Evolutionary conservation across 2,797 vertebrate genomes (phyloP), one percentile per base, ranked within the genome.

Genomic region (Adrianichthys oophorus): DNA sequence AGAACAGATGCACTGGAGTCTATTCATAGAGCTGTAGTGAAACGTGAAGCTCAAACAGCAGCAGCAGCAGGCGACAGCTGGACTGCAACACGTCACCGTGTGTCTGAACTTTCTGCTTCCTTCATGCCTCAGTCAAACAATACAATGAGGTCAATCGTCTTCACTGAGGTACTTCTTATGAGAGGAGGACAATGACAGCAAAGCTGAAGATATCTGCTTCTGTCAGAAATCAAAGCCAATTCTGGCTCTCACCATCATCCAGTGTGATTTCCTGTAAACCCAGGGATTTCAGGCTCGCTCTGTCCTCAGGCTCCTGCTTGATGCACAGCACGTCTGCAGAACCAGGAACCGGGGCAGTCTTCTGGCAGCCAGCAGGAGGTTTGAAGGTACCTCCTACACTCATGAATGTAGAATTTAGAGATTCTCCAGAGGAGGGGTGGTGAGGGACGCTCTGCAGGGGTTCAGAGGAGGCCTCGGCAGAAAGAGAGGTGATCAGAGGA

Each of bases 201-300:
- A 26, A 26, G 26, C 26, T 26, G 26, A 26, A 26, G 5, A 7
- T 7, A 2, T 7, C 26, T 7, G 26, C 10, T 2, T 12, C 8
- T 32, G 32, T 13, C 3, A 4, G 12, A 37, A 37, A 12, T 13
- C 10, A 37, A 37, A 37, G 32, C 32, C 10, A 10, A 2, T 37
- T 37, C 32, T 5, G 17, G 52, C 95, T 85, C 93, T 85, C 93
- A 98, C 97, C 95, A 61, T 98, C 97, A 87, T 98, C 97, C 85
- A 98, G 92, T 0, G 97, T 98, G 89, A 98, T 97, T 87, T 97
- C 95, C 71, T 94, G 95, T 10, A 96, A 90, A 74, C 94, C 95
- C 82, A 94, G 79, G 8, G 93, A 86, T 58, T 89, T 91, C 82
- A 90, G 93, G 68, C 67, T 85, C n/a, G 91, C 76, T 62, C 73